These are phyloP conservation scores for Dryobotodes eremita DNA, from an alignment of 2,888 invertebrate species.

Conservation along the genomic window DNA sequence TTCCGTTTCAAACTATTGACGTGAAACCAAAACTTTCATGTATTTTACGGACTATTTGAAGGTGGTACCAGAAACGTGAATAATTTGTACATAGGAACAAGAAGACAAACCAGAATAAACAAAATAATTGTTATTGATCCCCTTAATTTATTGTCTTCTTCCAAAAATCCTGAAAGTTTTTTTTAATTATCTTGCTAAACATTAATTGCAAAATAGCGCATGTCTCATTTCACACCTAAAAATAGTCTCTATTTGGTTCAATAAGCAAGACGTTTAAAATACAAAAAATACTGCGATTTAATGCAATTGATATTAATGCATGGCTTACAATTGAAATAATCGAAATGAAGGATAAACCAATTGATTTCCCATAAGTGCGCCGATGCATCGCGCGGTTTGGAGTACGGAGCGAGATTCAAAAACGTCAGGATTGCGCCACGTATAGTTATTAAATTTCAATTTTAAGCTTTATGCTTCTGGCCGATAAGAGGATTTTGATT, in stretches of 20 bases:
- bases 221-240: neutral
- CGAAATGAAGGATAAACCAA: conserved; percentile 32
- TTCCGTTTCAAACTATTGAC: conserved; percentile 10
- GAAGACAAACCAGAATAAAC: neutral
- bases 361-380: conserved; percentile 45
- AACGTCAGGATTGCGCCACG: conserved; percentile 56
- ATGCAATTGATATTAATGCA: conserved; percentile 1
- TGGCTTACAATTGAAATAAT: neutral
- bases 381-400: conserved; percentile 21
- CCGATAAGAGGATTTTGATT: conserved; percentile 86
- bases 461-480: conserved; percentile 83
- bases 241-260: neutral
- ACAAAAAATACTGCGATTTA: neutral
- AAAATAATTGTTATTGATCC: neutral
- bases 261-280: neutral
- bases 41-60: neutral
- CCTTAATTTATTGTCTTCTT: neutral
- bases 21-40: neutral
- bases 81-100: neutral
- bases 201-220: neutral
- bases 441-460: conserved; percentile 83
- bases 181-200: neutral
- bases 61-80: neutral
- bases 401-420: conserved; percentile 55
- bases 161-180: neutral